Evolutionary conservation across 2,888 invertebrate species (phyloP), one percentile per base, ranked within the genome.

Genomic region (Dexiosoma caninum): DNA sequence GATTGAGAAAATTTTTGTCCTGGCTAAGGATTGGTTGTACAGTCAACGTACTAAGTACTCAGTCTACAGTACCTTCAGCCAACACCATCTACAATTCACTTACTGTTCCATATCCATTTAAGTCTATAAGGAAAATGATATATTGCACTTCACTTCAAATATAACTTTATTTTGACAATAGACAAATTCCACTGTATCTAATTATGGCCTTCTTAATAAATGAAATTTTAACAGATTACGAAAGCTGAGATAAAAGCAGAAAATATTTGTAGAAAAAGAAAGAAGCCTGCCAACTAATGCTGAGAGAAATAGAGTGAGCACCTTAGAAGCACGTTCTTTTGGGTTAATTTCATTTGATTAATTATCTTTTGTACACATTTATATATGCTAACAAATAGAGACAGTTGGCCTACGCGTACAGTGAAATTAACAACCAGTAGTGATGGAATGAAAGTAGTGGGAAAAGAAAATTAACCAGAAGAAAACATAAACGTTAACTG

Each of bases 321-420:
- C 75, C 75, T 80, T 71, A 8, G 32, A 46, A 70, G 64, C 70
- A 80, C 64, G 69, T 70, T 51, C 51, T 67, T 70, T 57, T 60
- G 70, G 71, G 71, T 60, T 76, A 60, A 75, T 76, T 76, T 71
- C 60, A 75, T 79, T 79, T 80, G 70, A 80, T 80, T 80, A 80
- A 80, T 80, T 76, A 71, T 53, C 46, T 76, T 69, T 75, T 51
- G 49, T 37, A 51, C 40, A 59, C 66, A 70, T 69, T 75, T 70
- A 75, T 70, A 59, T 69, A 79, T 66, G 59, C 75, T 70, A 70
- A 70, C 16, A 60, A 42, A 70, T 75, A 66, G 53, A 23, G 35
- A 44, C 64, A 42, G 35, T 16, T 14, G 23, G 10, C 23, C 23
- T 1, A 8, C 7, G 8, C 7, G 51, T 12, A 1, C 4, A 14